Evolutionary conservation across 2,888 invertebrate genomes (phyloP).

Genomic region (Trachelus iudaicus): DNA sequence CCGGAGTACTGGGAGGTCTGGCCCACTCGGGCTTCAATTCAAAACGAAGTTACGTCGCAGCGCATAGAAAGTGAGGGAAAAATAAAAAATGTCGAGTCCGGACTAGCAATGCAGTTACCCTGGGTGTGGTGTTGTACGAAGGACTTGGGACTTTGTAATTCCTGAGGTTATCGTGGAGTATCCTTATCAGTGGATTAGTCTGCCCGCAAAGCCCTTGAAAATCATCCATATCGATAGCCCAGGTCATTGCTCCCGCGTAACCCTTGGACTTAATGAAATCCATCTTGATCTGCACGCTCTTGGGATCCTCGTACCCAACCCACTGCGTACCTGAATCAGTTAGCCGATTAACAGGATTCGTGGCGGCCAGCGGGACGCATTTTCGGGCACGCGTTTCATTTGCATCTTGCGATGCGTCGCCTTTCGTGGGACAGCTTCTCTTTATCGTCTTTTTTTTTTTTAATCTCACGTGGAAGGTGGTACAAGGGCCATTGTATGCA

Average conservation of each 20-base stretch:
- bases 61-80: neutral
- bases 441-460: neutral
- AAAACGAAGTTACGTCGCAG: neutral
- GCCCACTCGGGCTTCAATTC: slow-evolving; percentile 81
- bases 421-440: neutral
- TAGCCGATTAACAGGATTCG: neutral
- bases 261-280: slow-evolving; percentile 86
- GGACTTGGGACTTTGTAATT: slow-evolving; percentile 76
- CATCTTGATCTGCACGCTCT: slow-evolving; percentile 89
- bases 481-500: slow-evolving; percentile 5
- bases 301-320: slow-evolving; percentile 89
- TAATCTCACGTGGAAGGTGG: neutral
- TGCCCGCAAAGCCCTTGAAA: slow-evolving; percentile 85
- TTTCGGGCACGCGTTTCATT: neutral
- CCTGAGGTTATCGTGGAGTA: slow-evolving; percentile 78
- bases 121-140: slow-evolving; percentile 73
- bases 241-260: slow-evolving; percentile 89
- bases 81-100: neutral
- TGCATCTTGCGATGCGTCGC: neutral
- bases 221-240: slow-evolving; percentile 95
- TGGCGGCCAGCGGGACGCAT: neutral
- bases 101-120: slow-evolving; percentile 67
- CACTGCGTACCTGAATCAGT: slow-evolving; percentile 75
- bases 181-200: slow-evolving; percentile 79
- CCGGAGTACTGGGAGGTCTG: slow-evolving; percentile 78